Evolutionary conservation across 2,797 vertebrate genomes (phyloP).

Genomic region (Nannoperca obscura): DNA sequence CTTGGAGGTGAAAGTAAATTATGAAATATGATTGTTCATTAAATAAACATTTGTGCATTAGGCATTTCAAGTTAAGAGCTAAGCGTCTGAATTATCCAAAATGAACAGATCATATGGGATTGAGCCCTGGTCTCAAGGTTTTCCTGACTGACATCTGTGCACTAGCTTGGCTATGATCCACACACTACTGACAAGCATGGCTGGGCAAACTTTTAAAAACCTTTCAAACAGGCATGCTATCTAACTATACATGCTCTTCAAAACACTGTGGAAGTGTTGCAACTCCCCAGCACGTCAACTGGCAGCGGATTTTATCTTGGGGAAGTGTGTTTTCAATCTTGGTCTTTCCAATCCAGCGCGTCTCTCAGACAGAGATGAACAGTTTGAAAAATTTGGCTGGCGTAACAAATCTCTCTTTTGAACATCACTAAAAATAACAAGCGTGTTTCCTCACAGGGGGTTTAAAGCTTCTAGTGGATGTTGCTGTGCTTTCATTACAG

Average conservation of each 20-base stretch:
- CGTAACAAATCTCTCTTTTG: slow-evolving; percentile 40
- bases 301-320: slow-evolving; percentile 63
- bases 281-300: slow-evolving; percentile 59
- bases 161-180: slow-evolving; percentile 29
- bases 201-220: slow-evolving; percentile 65
- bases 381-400: slow-evolving; percentile 52
- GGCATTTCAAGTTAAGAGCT: slow-evolving; percentile 5
- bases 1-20: slow-evolving; percentile 18
- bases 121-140: slow-evolving; percentile 23
- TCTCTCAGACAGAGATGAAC: slow-evolving; percentile 55
- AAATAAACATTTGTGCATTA: slow-evolving; percentile 34
- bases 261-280: slow-evolving; percentile 52
- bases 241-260: slow-evolving; percentile 56
- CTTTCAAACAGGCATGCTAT: slow-evolving; percentile 52
- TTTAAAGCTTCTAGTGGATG: slow-evolving; percentile 25
- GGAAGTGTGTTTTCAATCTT: slow-evolving; percentile 57
- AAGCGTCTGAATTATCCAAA: slow-evolving; percentile 37
- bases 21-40: slow-evolving; percentile 30
- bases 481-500: slow-evolving; percentile 56
- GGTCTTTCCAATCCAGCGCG: slow-evolving; percentile 48
- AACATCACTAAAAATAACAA: slow-evolving; percentile 67
- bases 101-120: slow-evolving; percentile 27
- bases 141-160: slow-evolving; percentile 40
- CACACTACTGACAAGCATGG: slow-evolving; percentile 47
- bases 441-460: slow-evolving; percentile 59